Base-by-base conservation (phyloP, 2,113 vertebrate species). In the Gracilinanus agilis region DNA sequence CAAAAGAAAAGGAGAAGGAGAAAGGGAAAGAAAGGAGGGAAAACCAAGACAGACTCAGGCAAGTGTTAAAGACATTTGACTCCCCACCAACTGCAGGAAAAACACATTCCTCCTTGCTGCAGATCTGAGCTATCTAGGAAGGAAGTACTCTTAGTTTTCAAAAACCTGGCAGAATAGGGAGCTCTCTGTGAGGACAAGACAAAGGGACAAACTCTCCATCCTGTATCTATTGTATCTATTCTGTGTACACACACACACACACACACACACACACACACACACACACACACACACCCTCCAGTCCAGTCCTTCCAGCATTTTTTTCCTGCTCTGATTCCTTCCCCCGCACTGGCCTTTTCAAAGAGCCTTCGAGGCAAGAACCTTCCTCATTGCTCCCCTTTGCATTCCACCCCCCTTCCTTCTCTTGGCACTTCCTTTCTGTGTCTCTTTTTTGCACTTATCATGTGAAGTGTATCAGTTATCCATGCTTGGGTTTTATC, bases 381-480 rank as follows among this genome's bases (percentile, higher is more conserved):
- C n/a, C 11, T n/a, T 1, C 0, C n/a, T n/a, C 75, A 44, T 53
- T 0, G 1, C 25, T 2, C 53, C 2, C 55, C 1, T 0, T 24
- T 55, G n/a, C 92, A 24, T 25, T 83, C 67, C 67, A 83, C 19
- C 16, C n/a, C 67, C 13, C 40, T 83, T 83, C 67, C 34, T 83
- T 83, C 67, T 40, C 21, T 40, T 83, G 67, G 67, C 19, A 75
- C 19, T 83, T 23, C n/a, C n/a, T 40, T 40, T 16, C 49, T n/a
- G 61, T 16, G 34, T n/a, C 61, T 75, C 56, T 58, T 13, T n/a
- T 75, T 16, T n/a, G 34, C 12, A 75, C 34, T 75, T 83, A 8
- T 21, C 67, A 83, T 3, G 19, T 83, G n/a, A 83, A 5, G 2
- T 83, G n/a, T 21, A 40, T 40, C n/a, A 83, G n/a, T 40, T 83